These are phyloP conservation scores for Datnioides undecimradiatus DNA, from an alignment of 2,113 vertebrate species.

Conservation along the genomic window DNA sequence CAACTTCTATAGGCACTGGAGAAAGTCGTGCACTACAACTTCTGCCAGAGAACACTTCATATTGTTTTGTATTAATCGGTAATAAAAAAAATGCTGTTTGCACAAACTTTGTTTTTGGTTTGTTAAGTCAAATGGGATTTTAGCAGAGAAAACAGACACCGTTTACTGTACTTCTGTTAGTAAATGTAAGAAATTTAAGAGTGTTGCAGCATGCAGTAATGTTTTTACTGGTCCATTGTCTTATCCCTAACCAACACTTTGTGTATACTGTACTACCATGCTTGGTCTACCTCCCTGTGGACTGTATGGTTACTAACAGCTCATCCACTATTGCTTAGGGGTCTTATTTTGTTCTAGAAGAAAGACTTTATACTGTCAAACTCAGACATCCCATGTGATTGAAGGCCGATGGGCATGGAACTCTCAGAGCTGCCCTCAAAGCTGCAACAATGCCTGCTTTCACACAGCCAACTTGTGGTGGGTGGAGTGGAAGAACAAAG, in stretches of 20 bases:
- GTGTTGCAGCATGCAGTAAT: constrained; percentile 61
- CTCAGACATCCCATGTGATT: constrained; percentile 83
- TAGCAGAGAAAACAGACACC: neutral
- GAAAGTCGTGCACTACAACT: neutral
- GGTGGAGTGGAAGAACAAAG: constrained; percentile 83
- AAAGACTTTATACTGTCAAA: constrained; percentile 85
- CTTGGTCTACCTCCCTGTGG: constrained; percentile 76
- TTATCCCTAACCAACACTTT: constrained; percentile 77
- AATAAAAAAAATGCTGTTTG: neutral
- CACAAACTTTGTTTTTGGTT: neutral
- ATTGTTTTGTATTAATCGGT: neutral
- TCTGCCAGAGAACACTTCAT: neutral
- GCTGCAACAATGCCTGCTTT: constrained; percentile 77
- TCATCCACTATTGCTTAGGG: constrained; percentile 83
- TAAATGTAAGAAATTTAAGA: constrained; percentile 43
- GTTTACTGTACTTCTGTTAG: constrained; percentile 35
- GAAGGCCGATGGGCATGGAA: constrained; percentile 84
- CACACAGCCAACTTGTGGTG: constrained; percentile 75
- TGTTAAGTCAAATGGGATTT: constrained; percentile 8
- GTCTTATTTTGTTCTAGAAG: constrained; percentile 82
- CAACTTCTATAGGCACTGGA: neutral
- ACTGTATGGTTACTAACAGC: constrained; percentile 78
- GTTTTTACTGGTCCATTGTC: constrained; percentile 70
- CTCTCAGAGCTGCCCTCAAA: constrained; percentile 83
- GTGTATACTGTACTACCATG: constrained; percentile 69